Evolutionary conservation across 2,888 invertebrate genomes (phyloP).

Genomic region (Unio pictorum): DNA sequence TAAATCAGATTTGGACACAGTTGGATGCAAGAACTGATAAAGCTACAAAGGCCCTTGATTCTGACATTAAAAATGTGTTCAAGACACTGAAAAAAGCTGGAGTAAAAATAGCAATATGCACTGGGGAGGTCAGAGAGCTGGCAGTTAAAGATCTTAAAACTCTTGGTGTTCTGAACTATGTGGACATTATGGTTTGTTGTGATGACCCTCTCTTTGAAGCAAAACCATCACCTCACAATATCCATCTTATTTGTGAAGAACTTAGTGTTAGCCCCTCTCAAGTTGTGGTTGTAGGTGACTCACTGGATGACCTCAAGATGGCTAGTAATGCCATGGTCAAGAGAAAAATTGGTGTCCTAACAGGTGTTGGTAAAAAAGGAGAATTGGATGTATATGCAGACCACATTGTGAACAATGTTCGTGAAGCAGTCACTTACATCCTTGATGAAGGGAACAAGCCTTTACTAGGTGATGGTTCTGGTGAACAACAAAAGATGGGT

Average conservation of each 20-base stretch:
- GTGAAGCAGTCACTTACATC: constrained; percentile 38
- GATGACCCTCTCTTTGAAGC: constrained; percentile 70
- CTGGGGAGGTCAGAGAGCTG: constrained; percentile 66
- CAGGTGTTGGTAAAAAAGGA: constrained; percentile 56
- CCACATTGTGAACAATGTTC: constrained; percentile 56
- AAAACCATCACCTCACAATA: constrained; percentile 71
- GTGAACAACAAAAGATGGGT: too few species aligned
- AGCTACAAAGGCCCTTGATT: constrained; percentile 38
- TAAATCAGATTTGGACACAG: constrained; percentile 53
- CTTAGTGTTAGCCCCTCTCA: constrained; percentile 53
- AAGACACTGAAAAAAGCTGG: constrained; percentile 65
- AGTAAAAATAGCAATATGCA: constrained; percentile 72
- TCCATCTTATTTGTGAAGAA: constrained; percentile 63
- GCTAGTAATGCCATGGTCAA: constrained; percentile 69
- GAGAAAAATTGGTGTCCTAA: constrained; percentile 71
- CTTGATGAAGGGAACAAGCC: too few species aligned
- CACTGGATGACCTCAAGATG: constrained; percentile 71
- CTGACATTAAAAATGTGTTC: constrained; percentile 55
- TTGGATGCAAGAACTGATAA: constrained; percentile 28
- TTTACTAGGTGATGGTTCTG: too few species aligned
- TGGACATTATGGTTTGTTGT: constrained; percentile 73
- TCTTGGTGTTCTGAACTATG: constrained; percentile 54
- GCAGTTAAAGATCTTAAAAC: constrained; percentile 50
- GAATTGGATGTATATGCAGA: constrained; percentile 58
- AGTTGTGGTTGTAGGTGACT: constrained; percentile 73